Evolutionary conservation across 2,113 vertebrate genomes (phyloP).

Genomic region (Vidua chalybeata): DNA sequence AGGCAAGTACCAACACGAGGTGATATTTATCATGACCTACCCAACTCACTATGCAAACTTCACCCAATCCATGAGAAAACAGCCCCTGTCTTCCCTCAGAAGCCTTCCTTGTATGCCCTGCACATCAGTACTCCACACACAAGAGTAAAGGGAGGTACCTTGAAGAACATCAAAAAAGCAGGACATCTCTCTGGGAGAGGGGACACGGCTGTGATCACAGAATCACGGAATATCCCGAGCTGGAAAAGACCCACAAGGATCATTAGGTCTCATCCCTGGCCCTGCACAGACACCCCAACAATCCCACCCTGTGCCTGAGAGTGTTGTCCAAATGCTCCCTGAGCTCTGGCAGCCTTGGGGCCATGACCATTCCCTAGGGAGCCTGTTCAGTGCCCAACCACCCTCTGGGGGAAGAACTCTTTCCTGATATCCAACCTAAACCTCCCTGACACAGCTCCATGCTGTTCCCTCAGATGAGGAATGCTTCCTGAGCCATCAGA

Average conservation of each 20-base stretch:
- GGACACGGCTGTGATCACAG: rapidly evolving
- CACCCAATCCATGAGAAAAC: not conserved
- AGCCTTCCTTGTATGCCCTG: not conserved
- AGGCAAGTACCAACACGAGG: constrained; percentile 16
- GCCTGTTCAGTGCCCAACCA: not conserved
- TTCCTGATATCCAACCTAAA: not conserved
- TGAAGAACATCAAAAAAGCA: not conserved
- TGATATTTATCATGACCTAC: not conserved
- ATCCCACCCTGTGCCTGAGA: not conserved
- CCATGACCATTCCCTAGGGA: not conserved
- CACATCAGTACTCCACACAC: not conserved
- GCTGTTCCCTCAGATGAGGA: not conserved
- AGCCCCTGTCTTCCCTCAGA: not conserved
- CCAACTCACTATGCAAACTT: not conserved
- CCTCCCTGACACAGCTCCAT: not conserved
- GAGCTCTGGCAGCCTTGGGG: not conserved
- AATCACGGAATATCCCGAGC: not conserved
- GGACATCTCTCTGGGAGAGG: not conserved
- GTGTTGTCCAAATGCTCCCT: not conserved
- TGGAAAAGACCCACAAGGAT: not conserved
- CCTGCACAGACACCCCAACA: not conserved
- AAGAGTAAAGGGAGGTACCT: not conserved
- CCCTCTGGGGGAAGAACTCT: not conserved
- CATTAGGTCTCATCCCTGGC: not conserved
- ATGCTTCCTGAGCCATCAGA: not conserved